Evolutionary conservation across 2,797 vertebrate species (phyloP), one percentile per base, ranked within the genome.

Genomic region (Poecilia gillii): DNA sequence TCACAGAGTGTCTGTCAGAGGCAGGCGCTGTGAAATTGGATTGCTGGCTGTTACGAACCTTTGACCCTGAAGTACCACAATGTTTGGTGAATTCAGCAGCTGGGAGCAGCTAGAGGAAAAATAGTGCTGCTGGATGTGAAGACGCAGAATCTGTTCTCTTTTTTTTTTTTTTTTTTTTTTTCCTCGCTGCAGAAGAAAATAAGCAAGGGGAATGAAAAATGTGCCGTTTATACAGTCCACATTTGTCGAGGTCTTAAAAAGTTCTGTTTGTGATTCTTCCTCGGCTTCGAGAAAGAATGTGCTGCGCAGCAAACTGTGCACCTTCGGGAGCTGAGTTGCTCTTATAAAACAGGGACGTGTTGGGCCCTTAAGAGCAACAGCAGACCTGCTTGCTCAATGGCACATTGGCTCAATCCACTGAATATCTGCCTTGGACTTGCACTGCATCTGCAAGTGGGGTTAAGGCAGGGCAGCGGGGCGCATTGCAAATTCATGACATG

Each of bases 11-110:
- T 90, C 93, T 93, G 92, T 94, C 91, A 91, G 88, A 95, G 82
- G 92, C 92, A 94, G 86, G 83, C 85, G 80, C 92, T 94, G 94
- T 95, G 94, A 96, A 96, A 96, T 95, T 95, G 93, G 94, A 95
- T 94, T 94, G 94, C 93, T 94, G 92, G 90, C 91, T 68, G 77
- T 85, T 91, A 92, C 90, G 93, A 82, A 92, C 93, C 94, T 94
- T 90, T 94, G 93, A 95, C 94, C 94, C 82, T 0, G 0, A 49
- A 75, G 80, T 57, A 73, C 81, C 70, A 76, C n/a, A 43, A 75
- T 33, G 77, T 85, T 72, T 18, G 28, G 83, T 41, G 81, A 85
- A 88, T 88, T 86, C 74, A 49, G 87, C 84, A 79, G 84, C 81
- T 33, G 74, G 82, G 84, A 55, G 66, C 76, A 77, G 89, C 77